phyloP scores from a whole-genome alignment of 2,888 invertebrate species.

The Melieria omissa region DNA sequence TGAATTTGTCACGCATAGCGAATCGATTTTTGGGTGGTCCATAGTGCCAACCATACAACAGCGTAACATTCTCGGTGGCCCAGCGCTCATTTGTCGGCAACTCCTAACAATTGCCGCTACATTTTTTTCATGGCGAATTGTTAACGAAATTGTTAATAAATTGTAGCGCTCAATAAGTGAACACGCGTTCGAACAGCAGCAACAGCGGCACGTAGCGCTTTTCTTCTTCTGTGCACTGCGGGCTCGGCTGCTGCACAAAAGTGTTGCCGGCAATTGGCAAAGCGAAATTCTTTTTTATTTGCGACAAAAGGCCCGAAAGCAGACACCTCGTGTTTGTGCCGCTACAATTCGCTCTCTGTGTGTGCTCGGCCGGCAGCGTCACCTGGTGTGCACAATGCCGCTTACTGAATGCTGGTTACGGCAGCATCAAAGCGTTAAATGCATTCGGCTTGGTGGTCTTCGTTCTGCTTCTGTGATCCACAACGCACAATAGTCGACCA shows the following conservation, averaged over 20 bases:
- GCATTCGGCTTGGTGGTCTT: constrained; percentile 65
- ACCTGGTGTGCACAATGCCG: constrained; percentile 59
- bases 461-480: constrained; percentile 49
- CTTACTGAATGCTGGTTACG: constrained; percentile 60
- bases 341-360: not conserved
- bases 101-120: constrained; percentile 6
- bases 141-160: constrained; percentile 8
- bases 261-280: not conserved
- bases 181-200: not conserved
- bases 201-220: constrained; percentile 16
- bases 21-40: too few species aligned
- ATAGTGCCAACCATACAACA: not conserved
- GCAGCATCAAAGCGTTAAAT: constrained; percentile 65
- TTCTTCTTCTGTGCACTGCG: not conserved
- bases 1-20: too few species aligned
- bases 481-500: constrained; percentile 1
- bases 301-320: too few species aligned
- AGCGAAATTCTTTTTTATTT: too few species aligned
- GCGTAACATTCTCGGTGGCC: not conserved
- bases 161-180: constrained; percentile 8
- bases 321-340: not conserved
- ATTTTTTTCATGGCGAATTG: not conserved
- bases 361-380: constrained; percentile 56
- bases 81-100: constrained; percentile 18
- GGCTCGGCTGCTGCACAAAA: not conserved